phyloP scores from a whole-genome alignment of 2,113 vertebrate genomes.

The Erythrolamprus reginae region DNA sequence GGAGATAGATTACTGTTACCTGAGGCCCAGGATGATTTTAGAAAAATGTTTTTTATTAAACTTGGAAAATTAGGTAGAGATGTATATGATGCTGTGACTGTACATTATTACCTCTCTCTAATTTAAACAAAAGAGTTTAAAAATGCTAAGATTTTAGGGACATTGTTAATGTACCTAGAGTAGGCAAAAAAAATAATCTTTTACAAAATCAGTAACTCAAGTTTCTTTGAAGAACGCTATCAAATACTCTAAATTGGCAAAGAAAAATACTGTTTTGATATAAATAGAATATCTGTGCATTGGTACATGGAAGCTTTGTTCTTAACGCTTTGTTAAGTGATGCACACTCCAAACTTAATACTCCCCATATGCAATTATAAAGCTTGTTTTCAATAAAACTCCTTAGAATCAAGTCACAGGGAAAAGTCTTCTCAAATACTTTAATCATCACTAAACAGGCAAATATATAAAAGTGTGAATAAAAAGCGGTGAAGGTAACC shows the following conservation, averaged over 20 bases:
- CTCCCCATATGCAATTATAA: not conserved
- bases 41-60: not conserved
- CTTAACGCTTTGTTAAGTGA: not conserved
- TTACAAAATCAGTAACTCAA: not conserved
- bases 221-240: not conserved
- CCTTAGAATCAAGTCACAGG: conserved; percentile 32
- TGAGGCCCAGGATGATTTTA: not conserved
- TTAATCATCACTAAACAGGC: conserved; percentile 59
- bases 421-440: conserved; percentile 46
- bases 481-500: conserved; percentile 31
- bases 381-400: not conserved
- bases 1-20: not conserved
- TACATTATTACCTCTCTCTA: not conserved
- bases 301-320: too few relatives aligned
- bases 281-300: not conserved
- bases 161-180: not conserved
- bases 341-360: not conserved
- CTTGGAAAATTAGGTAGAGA: not conserved
- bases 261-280: not conserved
- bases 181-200: not conserved
- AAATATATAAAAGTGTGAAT: conserved; percentile 26
- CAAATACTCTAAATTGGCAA: not conserved
- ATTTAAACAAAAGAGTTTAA: not conserved
- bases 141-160: not conserved
- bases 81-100: not conserved